Evolutionary conservation across 2,888 invertebrate genomes (phyloP), one percentile per base, ranked within the genome.

Genomic region (Atherix ibis): DNA sequence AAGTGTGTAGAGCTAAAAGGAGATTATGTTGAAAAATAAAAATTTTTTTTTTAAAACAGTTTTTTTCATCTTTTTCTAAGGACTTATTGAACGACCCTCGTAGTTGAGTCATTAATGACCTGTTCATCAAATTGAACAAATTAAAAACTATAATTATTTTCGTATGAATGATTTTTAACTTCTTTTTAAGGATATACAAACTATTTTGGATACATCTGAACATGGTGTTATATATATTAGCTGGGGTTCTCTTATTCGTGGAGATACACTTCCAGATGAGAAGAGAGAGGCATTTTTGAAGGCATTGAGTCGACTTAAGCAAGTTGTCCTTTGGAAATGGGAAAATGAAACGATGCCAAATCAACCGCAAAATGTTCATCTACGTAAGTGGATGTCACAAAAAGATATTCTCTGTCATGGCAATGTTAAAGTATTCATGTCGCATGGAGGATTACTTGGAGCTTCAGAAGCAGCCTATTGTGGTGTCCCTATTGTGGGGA

Each of bases 391-490:
- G 79, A 54, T 76, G 52, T 76, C 79, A 1, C 80, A 81, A 46
- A 66, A 67, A 35, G 75, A 76, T 47, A 62, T 80, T 37, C 54
- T 81, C 28, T 71, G 78, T 71, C 76, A 80, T 49, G 70, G 70
- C 1, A 74, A 73, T 40, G 67, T 76, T 1, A 57, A 68, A 36
- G 71, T 69, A 1, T 79, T 76, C 48, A 62, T 80, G 18, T 72
- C 73, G 0, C 81, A 81, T 49, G 78, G 76, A 1, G 81, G 80
- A 2, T 67, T 77, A 49, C 58, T 79, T 35, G 74, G 79, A 30
- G 52, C 71, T 5, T 68, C 73, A 1, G 80, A 79, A 48, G 67
- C 73, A 0, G 65, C 68, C 2, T 62, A 68, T 44, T 67, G 68
- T 40, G 76, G 71, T 1, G 69, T 74, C 2, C 76, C 77, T 0